Percentiles rank a stretch among this genome's conserved stretches.
These are phyloP conservation scores for Sanderia malayensis DNA, from an alignment of 30 jellyfish, hydroid and myxozoan genomes.

Conservation along the genomic window DNA sequence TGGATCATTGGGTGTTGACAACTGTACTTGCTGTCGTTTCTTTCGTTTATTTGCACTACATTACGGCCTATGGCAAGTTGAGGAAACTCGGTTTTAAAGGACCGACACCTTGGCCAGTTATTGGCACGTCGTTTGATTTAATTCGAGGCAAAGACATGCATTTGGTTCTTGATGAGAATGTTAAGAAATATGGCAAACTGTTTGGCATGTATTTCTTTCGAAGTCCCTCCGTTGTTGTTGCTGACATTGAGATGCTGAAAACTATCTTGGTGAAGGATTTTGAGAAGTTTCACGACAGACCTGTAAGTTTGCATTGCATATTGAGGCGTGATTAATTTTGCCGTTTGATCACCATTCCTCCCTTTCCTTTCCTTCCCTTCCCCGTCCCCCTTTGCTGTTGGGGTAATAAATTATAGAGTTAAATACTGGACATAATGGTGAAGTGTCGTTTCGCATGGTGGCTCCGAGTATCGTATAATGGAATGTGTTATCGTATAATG, in stretches of 20 bases:
- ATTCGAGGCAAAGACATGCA: conserved; percentile 4
- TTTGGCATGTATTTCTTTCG: conserved; percentile 28
- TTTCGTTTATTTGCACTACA: conserved; percentile 28
- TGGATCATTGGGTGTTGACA: conserved; percentile 42
- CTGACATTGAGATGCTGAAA: conserved; percentile 27
- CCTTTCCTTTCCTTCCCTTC: too few species aligned
- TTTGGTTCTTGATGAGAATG: background rate
- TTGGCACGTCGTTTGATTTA: conserved; percentile 15
- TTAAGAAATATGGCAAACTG: conserved; percentile 31
- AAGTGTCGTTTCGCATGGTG: too few species aligned
- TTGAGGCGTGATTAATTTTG: too few species aligned
- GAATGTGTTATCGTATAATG: too few species aligned
- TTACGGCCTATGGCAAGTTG: conserved; percentile 6
- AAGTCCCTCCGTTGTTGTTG: conserved; percentile 27
- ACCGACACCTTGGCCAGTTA: conserved; percentile 52
- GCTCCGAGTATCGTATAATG: too few species aligned
- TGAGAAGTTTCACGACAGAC: conserved; percentile 26
- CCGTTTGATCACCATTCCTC: too few species aligned
- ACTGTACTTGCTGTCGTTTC: conserved; percentile 5
- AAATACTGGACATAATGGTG: too few species aligned
- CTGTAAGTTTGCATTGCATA: too few species aligned
- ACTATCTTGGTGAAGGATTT: conserved; percentile 29
- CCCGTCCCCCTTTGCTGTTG: too few species aligned
- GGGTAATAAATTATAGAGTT: too few species aligned
- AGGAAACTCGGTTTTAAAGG: conserved; percentile 45